A percentile compares a stretch with the other conserved stretches of the same genome.
These are phyloP conservation scores for Oreochromis spilurus DNA, from an alignment of 2,113 vertebrate genomes.

Conservation along the genomic window DNA sequence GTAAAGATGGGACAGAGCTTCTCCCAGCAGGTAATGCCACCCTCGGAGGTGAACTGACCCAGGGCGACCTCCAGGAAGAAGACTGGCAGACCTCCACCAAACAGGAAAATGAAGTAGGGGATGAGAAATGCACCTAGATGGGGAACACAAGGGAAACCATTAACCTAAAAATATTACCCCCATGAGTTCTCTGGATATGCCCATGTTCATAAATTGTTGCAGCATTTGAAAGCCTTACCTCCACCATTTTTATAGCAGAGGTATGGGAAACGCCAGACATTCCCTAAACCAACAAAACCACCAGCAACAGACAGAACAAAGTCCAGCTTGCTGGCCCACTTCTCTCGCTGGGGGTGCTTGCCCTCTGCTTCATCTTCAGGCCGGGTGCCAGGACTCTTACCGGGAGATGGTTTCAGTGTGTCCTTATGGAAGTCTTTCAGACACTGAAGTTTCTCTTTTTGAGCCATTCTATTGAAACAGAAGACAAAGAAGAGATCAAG, in stretches of 20 bases:
- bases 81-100: constrained; percentile 95
- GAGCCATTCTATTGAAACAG: constrained; percentile 80
- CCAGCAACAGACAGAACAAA: constrained; percentile 97
- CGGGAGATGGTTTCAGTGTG: constrained; percentile 93
- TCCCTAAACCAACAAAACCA: constrained; percentile 95
- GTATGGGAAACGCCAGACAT: constrained; percentile 98
- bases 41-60: constrained; percentile 97
- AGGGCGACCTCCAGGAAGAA: constrained; percentile 98
- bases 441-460: constrained; percentile 96
- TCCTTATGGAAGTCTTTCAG: constrained; percentile 99
- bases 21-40: constrained; percentile 99
- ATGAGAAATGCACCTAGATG: constrained; percentile 96
- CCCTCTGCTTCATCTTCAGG: constrained; percentile 97
- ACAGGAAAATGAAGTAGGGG: constrained; percentile 99
- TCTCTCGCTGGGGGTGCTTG: constrained; percentile 91
- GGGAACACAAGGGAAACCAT: background rate
- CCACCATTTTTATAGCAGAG: constrained; percentile 99
- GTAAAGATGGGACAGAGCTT: constrained; percentile 98
- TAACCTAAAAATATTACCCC: background rate
- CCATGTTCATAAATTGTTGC: background rate
- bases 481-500: background rate
- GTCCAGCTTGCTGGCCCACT: constrained; percentile 98
- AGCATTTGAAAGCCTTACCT: constrained; percentile 72
- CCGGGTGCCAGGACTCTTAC: constrained; percentile 92
- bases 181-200: background rate